Evolutionary conservation across 2,888 invertebrate genomes (phyloP).

Genomic region (Allolobophora icterica): DNA sequence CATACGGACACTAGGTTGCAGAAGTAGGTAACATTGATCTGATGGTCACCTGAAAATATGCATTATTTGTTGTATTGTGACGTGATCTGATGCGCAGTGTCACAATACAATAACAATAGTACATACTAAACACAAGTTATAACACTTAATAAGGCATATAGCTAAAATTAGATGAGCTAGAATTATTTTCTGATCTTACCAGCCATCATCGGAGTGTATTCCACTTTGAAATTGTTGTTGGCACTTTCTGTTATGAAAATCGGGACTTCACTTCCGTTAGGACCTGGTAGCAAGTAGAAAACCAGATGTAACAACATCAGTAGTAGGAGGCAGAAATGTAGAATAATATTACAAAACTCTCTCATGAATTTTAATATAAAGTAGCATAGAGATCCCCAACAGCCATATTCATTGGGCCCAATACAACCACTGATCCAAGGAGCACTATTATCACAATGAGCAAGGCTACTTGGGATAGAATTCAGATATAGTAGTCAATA

Average conservation of each 20-base stretch:
- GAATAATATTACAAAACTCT: background rate
- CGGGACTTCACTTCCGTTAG: constrained; percentile 34
- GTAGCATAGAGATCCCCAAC: background rate
- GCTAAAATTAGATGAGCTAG: background rate
- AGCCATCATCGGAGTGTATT: constrained; percentile 40
- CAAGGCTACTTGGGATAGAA: background rate
- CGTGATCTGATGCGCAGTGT: background rate
- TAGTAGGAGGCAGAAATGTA: background rate
- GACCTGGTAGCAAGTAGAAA: constrained; percentile 32
- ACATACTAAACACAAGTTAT: background rate
- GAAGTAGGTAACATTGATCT: constrained; percentile 38
- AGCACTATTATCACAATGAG: background rate
- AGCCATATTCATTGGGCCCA: constrained; percentile 5
- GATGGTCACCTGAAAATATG: constrained; percentile 35
- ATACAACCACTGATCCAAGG: background rate
- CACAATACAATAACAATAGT: background rate
- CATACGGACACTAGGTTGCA: constrained; percentile 19
- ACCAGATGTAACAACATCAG: background rate
- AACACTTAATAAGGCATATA: background rate
- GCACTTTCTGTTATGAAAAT: constrained; percentile 31
- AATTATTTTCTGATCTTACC: constrained; percentile 29
- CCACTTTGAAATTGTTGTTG: constrained; percentile 39
- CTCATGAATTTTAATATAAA: background rate
- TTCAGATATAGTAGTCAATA: background rate
- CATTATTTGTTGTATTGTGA: background rate